These are phyloP conservation scores for Azorinus chamasolen DNA, from an alignment of 2,888 invertebrate species.

Conservation along the genomic window DNA sequence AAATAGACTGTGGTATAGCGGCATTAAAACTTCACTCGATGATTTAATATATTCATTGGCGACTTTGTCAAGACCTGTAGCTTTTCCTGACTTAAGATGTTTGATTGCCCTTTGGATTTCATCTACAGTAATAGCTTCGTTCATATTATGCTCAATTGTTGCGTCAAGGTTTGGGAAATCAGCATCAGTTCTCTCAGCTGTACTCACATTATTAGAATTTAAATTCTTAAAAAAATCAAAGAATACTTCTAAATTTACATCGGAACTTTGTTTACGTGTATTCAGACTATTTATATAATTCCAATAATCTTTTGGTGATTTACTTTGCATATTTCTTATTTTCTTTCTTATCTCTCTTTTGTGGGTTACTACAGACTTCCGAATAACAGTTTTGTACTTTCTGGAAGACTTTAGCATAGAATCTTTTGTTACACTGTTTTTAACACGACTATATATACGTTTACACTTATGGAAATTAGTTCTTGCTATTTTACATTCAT, in stretches of 20 bases:
- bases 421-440: background rate
- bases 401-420: too few relatives aligned
- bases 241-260: background rate
- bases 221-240: slow-evolving; percentile 7
- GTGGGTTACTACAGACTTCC: too few relatives aligned
- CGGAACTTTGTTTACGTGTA: too few relatives aligned
- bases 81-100: slow-evolving; percentile 40
- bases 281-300: too few relatives aligned
- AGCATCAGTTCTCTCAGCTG: too few relatives aligned
- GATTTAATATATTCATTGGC: slow-evolving; percentile 51
- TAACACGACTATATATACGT: background rate
- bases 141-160: slow-evolving; percentile 5
- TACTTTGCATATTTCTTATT: too few relatives aligned
- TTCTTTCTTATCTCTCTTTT: too few relatives aligned
- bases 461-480: background rate
- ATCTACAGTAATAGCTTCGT: slow-evolving; percentile 16
- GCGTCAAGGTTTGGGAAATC: too few relatives aligned
- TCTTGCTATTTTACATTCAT: slow-evolving; percentile 11
- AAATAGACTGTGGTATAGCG: slow-evolving; percentile 5
- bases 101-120: slow-evolving; percentile 34
- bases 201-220: too few relatives aligned
- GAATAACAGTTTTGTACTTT: too few relatives aligned
- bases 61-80: slow-evolving; percentile 30
- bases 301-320: slow-evolving; percentile 22
- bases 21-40: slow-evolving; percentile 14